A percentile compares a stretch with the other conserved stretches of the same genome.
phyloP scores from a whole-genome alignment of 2,888 invertebrate genomes.

The Polymixis flavicincta region DNA sequence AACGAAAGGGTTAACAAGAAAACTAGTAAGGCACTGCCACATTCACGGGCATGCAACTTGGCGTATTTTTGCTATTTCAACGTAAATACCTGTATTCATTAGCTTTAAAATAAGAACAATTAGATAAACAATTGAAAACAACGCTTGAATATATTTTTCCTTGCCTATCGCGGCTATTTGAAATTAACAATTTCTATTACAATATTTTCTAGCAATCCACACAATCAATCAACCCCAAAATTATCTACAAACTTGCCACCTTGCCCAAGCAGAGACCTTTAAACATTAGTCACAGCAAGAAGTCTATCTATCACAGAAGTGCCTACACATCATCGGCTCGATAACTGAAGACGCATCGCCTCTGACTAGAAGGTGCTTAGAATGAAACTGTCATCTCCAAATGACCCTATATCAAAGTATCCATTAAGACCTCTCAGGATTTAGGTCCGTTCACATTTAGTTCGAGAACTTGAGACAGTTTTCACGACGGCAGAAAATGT shows the following conservation, averaged over 20 bases:
- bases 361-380: slow-evolving; percentile 27
- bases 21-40: slow-evolving; percentile 4
- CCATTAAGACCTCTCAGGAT: slow-evolving; percentile 37
- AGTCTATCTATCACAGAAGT: slow-evolving; percentile 50
- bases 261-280: slow-evolving; percentile 24
- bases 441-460: slow-evolving; percentile 17
- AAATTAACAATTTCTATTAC: neutral
- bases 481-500: neutral
- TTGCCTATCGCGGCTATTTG: neutral
- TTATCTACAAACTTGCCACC: slow-evolving; percentile 35
- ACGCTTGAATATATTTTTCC: neutral
- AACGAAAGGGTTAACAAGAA: slow-evolving; percentile 12
- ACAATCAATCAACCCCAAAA: slow-evolving; percentile 42
- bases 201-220: neutral
- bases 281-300: slow-evolving; percentile 53
- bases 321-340: slow-evolving; percentile 55
- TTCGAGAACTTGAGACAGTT: neutral
- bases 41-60: neutral
- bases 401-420: slow-evolving; percentile 51
- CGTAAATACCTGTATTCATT: too few species aligned
- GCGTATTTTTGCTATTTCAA: neutral
- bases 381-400: slow-evolving; percentile 51
- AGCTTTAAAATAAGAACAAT: too few species aligned
- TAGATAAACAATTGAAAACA: neutral
- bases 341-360: slow-evolving; percentile 54